Conservation (phyloP, 2,797 vertebrate genomes). For the Neoniphon sammara region DNA sequence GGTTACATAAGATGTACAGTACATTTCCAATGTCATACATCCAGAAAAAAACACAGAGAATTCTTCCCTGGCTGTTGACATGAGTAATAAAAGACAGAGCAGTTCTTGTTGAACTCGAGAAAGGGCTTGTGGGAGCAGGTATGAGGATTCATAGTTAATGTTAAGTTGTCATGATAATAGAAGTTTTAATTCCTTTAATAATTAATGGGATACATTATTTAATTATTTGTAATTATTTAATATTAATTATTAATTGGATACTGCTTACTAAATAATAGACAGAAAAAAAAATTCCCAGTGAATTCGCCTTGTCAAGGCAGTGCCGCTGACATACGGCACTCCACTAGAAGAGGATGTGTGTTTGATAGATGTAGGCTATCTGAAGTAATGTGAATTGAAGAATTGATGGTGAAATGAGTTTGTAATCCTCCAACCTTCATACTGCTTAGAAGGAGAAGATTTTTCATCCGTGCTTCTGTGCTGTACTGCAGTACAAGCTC, state of each 20-base stretch:
- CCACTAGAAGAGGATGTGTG: slow-evolving; percentile 23
- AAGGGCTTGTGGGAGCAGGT: slow-evolving; percentile 7
- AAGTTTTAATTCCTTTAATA: slow-evolving; percentile 19
- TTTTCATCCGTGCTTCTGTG: slow-evolving; percentile 47
- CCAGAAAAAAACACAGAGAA: not conserved
- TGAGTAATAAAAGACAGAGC: no score
- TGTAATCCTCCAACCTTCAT: slow-evolving; percentile 66
- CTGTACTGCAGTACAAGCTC: slow-evolving; percentile 47
- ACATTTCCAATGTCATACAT: not conserved
- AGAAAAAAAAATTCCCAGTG: no score
- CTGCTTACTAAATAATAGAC: not conserved
- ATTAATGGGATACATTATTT: no score
- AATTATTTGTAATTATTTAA: no score
- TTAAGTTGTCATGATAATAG: slow-evolving; percentile 24
- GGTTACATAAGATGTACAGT: slow-evolving; percentile 8
- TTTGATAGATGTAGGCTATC: slow-evolving; percentile 51
- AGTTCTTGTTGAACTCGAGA: slow-evolving; percentile 1
- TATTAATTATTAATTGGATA: slow-evolving; percentile 14
- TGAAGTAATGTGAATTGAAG: slow-evolving; percentile 57
- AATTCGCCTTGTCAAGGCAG: not conserved
- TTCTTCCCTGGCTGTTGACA: no score
- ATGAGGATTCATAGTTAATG: slow-evolving; percentile 3
- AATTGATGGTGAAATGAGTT: slow-evolving; percentile 59
- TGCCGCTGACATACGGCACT: slow-evolving; percentile 25
- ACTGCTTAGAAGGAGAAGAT: slow-evolving; percentile 60